phyloP scores from a whole-genome alignment of 2,113 vertebrate genomes.

The Rhinopomastus cyanomelas region DNA sequence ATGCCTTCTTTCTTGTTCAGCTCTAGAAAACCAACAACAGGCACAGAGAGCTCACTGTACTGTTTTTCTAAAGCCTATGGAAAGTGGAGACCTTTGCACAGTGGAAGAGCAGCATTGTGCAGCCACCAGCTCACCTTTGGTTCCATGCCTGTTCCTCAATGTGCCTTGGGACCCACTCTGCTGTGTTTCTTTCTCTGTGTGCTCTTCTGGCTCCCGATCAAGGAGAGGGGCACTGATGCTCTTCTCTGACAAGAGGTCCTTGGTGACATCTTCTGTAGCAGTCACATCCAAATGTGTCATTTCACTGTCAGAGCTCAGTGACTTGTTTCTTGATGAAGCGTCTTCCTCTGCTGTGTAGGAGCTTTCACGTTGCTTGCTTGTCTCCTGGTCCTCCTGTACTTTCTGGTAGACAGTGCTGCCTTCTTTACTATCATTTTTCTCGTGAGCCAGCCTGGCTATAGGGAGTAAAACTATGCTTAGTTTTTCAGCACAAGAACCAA shows the following conservation, averaged over 20 bases:
- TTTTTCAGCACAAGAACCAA: not conserved
- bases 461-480: constrained; percentile 1
- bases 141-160: not conserved
- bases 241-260: not conserved
- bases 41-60: not conserved
- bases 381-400: not conserved
- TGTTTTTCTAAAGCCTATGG: not conserved
- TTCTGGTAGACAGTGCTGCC: not conserved
- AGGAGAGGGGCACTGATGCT: not conserved
- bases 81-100: rapidly evolving
- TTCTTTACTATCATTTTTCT: not conserved
- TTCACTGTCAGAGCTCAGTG: not conserved
- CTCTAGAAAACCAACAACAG: not conserved
- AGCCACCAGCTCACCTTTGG: constrained; percentile 63
- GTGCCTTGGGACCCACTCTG: not conserved
- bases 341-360: not conserved
- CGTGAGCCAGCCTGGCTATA: constrained; percentile 21
- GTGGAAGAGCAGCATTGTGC: not conserved
- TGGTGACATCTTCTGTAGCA: not conserved
- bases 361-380: not conserved
- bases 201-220: not conserved
- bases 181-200: not conserved
- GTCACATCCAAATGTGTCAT: not conserved
- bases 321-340: not conserved
- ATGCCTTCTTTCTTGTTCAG: not conserved